A percentile compares a stretch with the other conserved stretches of the same genome.
These are phyloP conservation scores for Campoletis raptor DNA, from an alignment of 2,888 invertebrate genomes.

Conservation along the genomic window DNA sequence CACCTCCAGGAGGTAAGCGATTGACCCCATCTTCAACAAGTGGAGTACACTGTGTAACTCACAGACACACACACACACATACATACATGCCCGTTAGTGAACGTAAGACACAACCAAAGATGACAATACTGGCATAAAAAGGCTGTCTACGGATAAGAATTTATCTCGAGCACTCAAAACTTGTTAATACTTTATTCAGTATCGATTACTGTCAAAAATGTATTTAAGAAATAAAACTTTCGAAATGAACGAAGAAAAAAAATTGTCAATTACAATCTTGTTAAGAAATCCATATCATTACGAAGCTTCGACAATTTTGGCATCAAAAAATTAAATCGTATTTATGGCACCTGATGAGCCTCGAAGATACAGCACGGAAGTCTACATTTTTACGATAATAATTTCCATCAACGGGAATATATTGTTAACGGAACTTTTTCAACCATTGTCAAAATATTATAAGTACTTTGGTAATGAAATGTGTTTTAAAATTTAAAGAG, in stretches of 20 bases:
- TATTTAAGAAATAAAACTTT: neutral
- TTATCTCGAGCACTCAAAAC: neutral
- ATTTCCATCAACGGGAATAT: neutral
- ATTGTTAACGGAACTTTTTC: neutral
- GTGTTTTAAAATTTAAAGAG: no score
- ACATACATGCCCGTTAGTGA: constrained; percentile 1
- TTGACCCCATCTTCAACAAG: constrained; percentile 45
- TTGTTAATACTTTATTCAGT: neutral
- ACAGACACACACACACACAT: neutral
- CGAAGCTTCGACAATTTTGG: neutral
- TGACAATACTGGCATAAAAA: constrained; percentile 7
- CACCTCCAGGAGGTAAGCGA: constrained; percentile 60
- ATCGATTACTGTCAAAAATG: neutral
- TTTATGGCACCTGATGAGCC: neutral
- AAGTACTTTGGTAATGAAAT: no score
- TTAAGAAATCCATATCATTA: neutral
- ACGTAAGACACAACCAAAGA: constrained; percentile 21
- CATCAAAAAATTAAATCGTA: neutral
- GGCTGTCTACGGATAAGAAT: constrained; percentile 1
- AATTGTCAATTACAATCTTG: neutral
- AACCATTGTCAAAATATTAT: no score
- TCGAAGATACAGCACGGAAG: neutral
- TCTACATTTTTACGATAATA: neutral
- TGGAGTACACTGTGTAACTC: neutral
- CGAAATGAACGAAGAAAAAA: neutral